Conservation (phyloP, 2,797 vertebrate species). For the Platalea minor region DNA sequence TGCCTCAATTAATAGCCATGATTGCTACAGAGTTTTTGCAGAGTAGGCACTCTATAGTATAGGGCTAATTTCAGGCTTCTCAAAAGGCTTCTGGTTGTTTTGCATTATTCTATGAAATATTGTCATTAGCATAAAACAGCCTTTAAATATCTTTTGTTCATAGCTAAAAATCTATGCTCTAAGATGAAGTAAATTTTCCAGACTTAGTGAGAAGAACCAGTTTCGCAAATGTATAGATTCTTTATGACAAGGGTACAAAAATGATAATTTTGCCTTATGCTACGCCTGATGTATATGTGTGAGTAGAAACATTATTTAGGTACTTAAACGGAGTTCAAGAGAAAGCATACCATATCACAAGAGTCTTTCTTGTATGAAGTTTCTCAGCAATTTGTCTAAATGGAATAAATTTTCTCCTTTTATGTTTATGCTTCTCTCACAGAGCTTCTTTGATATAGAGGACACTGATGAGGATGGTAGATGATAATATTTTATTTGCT, state of each 20-base stretch:
- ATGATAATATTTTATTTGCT: background rate
- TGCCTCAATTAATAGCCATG: background rate
- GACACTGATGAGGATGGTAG: background rate
- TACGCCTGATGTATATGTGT: background rate
- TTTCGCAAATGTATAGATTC: background rate
- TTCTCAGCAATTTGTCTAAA: background rate
- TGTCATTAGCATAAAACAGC: background rate
- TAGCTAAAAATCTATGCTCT: background rate
- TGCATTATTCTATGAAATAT: background rate
- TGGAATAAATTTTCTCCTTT: background rate
- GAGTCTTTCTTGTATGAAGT: background rate
- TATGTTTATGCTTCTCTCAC: background rate
- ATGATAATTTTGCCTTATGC: background rate
- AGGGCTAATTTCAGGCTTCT: background rate
- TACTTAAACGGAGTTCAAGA: background rate
- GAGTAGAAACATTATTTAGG: background rate
- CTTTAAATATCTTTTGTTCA: background rate
- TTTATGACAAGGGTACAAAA: background rate
- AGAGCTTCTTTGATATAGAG: background rate
- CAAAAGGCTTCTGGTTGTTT: background rate
- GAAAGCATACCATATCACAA: background rate
- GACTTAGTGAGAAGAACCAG: background rate
- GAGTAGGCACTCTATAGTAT: background rate
- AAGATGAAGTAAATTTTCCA: background rate
- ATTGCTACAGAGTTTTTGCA: background rate